Conservation (phyloP, 2,113 vertebrate genomes). For the Catagonus wagneri region DNA sequence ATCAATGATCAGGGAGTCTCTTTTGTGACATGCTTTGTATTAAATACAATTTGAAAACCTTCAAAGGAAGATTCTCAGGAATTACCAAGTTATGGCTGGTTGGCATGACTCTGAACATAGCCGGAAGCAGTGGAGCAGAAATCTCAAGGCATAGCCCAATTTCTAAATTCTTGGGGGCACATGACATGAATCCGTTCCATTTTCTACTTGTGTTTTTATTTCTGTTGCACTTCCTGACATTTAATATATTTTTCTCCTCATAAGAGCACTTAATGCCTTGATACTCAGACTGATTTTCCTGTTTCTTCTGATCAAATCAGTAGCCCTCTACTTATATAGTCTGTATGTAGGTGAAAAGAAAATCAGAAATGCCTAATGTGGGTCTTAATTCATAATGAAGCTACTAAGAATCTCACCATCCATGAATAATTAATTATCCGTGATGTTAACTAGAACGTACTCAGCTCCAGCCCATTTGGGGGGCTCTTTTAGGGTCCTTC, state of each 20-base stretch:
- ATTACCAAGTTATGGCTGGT: not conserved
- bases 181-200: not conserved
- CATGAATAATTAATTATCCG: not conserved
- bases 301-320: slow-evolving; percentile 7
- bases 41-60: slow-evolving; percentile 9
- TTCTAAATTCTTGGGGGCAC: not conserved
- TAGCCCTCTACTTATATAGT: not conserved
- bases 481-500: not conserved
- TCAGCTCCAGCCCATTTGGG: not conserved
- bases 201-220: slow-evolving; percentile 19
- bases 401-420: not conserved
- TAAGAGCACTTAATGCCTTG: slow-evolving; percentile 12
- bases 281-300: not conserved
- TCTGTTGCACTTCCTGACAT: slow-evolving; percentile 29
- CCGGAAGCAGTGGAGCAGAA: not conserved
- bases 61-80: slow-evolving; percentile 12
- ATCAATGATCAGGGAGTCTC: slow-evolving; percentile 40
- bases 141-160: not conserved
- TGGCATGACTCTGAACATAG: not conserved
- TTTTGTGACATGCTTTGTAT: slow-evolving; percentile 50
- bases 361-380: not conserved
- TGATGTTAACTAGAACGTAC: not conserved
- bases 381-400: not conserved
- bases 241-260: not conserved
- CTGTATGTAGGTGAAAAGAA: not conserved